These are phyloP conservation scores for Boleophthalmus pectinirostris DNA, from an alignment of 2,113 vertebrate species.

Conservation along the genomic window DNA sequence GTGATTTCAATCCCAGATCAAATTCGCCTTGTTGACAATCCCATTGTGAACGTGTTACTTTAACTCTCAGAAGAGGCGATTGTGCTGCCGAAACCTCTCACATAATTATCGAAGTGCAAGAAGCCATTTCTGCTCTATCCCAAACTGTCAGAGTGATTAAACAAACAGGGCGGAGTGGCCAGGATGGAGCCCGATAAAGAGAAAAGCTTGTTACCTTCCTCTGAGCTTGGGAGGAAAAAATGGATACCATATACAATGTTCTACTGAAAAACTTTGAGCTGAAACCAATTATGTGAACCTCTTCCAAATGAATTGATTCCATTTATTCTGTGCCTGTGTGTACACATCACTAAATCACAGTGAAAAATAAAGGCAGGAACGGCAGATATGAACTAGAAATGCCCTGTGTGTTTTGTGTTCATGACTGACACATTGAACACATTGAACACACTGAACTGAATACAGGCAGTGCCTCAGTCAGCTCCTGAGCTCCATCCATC, in stretches of 20 bases:
- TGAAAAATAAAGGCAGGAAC: neutral
- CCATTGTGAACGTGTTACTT: conserved; percentile 44
- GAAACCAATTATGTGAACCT: conserved; percentile 3
- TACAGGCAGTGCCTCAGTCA: neutral
- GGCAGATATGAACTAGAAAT: neutral
- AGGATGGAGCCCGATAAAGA: conserved; percentile 22
- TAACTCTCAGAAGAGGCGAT: conserved; percentile 41
- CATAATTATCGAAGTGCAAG: conserved; percentile 55
- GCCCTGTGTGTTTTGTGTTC: neutral
- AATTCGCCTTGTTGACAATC: conserved; percentile 41
- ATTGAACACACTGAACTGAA: neutral
- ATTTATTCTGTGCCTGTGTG: neutral
- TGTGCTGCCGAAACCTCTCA: conserved; percentile 45
- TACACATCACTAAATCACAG: neutral
- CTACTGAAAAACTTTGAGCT: neutral
- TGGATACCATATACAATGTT: conserved; percentile 2
- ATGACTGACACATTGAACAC: neutral
- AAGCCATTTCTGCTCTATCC: conserved; percentile 46
- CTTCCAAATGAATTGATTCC: conserved; percentile 4
- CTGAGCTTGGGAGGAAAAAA: neutral
- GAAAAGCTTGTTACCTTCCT: conserved; percentile 7
- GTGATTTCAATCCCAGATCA: conserved; percentile 17
- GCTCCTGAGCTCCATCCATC: neutral
- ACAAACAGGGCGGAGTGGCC: conserved; percentile 30
- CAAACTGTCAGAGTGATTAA: conserved; percentile 47